Evolutionary conservation across 2,888 invertebrate genomes (phyloP).

Genomic region (Catotricha subobsoleta): DNA sequence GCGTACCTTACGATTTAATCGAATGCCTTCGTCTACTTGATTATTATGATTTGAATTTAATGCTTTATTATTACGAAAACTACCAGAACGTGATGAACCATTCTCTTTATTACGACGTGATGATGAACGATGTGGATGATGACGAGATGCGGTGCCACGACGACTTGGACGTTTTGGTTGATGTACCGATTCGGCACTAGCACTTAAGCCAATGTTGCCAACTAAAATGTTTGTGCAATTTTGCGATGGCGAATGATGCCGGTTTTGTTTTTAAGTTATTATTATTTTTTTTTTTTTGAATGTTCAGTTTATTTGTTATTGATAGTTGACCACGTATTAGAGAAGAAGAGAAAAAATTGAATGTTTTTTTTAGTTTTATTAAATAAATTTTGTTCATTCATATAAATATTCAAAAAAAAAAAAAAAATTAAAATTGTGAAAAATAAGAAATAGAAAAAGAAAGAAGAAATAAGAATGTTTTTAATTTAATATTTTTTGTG

Average conservation of each 20-base stretch:
- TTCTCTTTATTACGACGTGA: conserved; percentile 40
- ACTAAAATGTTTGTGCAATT: background rate
- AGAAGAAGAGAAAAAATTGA: background rate
- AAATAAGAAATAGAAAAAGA: no score
- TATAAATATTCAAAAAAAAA: no score
- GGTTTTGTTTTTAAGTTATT: background rate
- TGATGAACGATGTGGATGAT: conserved; percentile 34
- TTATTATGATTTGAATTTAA: conserved; percentile 21
- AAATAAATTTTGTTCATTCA: no score
- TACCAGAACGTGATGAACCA: conserved; percentile 18
- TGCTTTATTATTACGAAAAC: conserved; percentile 5
- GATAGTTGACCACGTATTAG: background rate
- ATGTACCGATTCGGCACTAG: conserved; percentile 44
- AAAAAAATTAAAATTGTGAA: no score
- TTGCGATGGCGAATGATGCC: background rate
- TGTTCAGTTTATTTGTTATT: background rate
- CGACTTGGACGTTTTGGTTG: conserved; percentile 38
- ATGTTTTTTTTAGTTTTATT: no score
- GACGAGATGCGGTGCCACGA: conserved; percentile 33
- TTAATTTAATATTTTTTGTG: no score
- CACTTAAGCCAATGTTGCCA: conserved; percentile 36
- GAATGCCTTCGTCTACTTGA: background rate
- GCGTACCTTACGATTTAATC: conserved; percentile 11
- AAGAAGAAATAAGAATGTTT: no score
- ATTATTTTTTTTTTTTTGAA: background rate